These are phyloP conservation scores for Galagoides demidoff DNA, from an alignment of 2,797 vertebrate genomes.

Conservation along the genomic window DNA sequence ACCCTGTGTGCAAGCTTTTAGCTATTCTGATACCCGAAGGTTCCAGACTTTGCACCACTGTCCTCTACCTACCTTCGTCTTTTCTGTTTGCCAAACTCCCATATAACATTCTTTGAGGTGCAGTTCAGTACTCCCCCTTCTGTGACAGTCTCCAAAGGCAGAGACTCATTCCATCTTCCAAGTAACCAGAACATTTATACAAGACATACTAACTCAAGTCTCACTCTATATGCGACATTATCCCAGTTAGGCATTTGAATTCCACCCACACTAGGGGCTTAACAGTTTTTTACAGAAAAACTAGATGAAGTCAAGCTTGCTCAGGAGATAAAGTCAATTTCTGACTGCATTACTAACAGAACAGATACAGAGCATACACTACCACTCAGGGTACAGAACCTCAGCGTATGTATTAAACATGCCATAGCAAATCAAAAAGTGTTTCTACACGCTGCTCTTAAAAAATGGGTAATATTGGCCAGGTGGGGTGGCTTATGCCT, in stretches of 20 bases:
- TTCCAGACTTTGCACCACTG: background rate
- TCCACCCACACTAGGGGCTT: background rate
- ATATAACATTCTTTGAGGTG: background rate
- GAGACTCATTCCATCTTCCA: background rate
- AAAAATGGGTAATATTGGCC: background rate
- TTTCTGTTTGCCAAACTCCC: background rate
- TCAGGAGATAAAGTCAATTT: background rate
- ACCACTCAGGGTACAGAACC: accelerated
- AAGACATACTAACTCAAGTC: background rate
- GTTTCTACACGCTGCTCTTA: background rate
- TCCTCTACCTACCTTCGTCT: background rate
- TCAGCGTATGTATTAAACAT: background rate
- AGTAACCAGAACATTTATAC: background rate
- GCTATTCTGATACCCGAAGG: background rate
- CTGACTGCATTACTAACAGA: background rate
- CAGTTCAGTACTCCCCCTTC: background rate
- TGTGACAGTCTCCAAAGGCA: background rate
- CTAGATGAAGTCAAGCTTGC: background rate
- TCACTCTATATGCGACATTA: background rate
- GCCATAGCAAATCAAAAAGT: background rate
- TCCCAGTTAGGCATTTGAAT: background rate
- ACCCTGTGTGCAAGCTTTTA: background rate
- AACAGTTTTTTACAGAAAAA: background rate
- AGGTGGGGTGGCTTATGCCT: too few relatives aligned
- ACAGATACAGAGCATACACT: background rate